Percentiles rank a stretch among this genome's conserved stretches.
phyloP scores from a whole-genome alignment of 2,888 invertebrate species.

The Melanostoma mellinum region DNA sequence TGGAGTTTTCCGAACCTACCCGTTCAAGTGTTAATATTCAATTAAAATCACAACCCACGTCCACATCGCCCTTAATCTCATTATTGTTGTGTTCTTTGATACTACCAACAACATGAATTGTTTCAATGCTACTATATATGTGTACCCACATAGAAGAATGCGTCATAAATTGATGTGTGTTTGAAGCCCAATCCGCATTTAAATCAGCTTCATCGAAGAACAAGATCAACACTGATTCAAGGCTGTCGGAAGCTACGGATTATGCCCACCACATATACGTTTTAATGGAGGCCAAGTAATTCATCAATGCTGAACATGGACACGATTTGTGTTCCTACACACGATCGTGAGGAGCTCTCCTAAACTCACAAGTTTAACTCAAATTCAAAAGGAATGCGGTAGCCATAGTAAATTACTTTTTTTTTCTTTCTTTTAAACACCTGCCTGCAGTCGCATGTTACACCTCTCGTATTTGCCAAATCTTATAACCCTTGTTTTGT shows the following conservation, averaged over 20 bases:
- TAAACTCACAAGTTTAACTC: conserved; percentile 2
- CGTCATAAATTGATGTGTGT: conserved; percentile 20
- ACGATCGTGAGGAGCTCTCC: conserved; percentile 31
- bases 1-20: too few relatives aligned
- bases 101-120: background rate
- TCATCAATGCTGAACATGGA: conserved; percentile 51
- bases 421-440: conserved; percentile 37
- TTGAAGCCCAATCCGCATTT: conserved; percentile 44
- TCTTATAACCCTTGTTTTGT: conserved; percentile 55
- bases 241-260: conserved; percentile 70
- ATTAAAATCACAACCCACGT: conserved; percentile 7
- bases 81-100: conserved; percentile 9
- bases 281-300: conserved; percentile 48
- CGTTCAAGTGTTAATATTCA: too few relatives aligned
- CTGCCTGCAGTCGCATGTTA: conserved; percentile 17
- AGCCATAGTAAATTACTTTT: conserved; percentile 54
- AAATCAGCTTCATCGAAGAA: conserved; percentile 41
- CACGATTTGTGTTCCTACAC: conserved; percentile 50
- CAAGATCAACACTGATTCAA: conserved; percentile 54
- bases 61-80: conserved; percentile 35
- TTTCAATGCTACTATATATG: background rate
- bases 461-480: conserved; percentile 53
- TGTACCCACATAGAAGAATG: conserved; percentile 28
- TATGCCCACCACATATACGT: conserved; percentile 44
- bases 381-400: conserved; percentile 57